These are phyloP conservation scores for Aquatica leii DNA, from an alignment of 2,888 invertebrate genomes.

Conservation along the genomic window DNA sequence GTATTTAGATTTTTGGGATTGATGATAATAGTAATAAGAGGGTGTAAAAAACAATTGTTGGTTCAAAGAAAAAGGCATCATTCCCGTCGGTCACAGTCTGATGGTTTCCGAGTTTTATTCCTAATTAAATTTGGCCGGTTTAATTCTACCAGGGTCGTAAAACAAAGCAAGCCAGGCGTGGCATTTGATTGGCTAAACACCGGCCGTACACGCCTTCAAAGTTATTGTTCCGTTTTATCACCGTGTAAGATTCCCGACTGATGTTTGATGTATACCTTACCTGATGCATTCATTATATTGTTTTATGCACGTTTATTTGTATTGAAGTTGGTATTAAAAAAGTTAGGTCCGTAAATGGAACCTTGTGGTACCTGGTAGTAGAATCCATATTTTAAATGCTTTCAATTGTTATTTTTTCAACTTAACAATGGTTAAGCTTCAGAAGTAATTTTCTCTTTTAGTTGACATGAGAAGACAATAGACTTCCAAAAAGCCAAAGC, in stretches of 20 bases:
- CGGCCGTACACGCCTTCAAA: constrained; percentile 49
- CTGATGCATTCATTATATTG: constrained; percentile 21
- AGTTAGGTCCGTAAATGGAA: constrained; percentile 5
- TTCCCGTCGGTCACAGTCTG: constrained; percentile 35
- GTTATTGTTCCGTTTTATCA: constrained; percentile 55
- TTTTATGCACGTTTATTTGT: constrained; percentile 12
- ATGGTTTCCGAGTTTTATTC: constrained; percentile 47
- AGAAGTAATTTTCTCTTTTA: constrained; percentile 9
- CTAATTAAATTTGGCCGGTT: constrained; percentile 60
- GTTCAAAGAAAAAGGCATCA: constrained; percentile 7
- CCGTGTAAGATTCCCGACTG: constrained; percentile 34
- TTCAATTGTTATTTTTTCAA: constrained; percentile 13
- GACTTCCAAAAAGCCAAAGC: not conserved
- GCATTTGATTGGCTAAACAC: constrained; percentile 52
- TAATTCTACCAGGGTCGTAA: constrained; percentile 57
- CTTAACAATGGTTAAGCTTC: constrained; percentile 9
- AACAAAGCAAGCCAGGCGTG: constrained; percentile 49
- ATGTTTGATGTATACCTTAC: constrained; percentile 28
- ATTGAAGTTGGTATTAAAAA: constrained; percentile 1
- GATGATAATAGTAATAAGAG: not conserved
- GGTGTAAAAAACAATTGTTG: not conserved
- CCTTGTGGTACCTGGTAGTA: not conserved
- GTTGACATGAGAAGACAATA: constrained; percentile 10
- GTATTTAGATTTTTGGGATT: constrained; percentile 8
- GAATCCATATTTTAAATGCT: constrained; percentile 1